phyloP scores from a whole-genome alignment of 2,797 vertebrate genomes.

The Pagetopsis macropterus region DNA sequence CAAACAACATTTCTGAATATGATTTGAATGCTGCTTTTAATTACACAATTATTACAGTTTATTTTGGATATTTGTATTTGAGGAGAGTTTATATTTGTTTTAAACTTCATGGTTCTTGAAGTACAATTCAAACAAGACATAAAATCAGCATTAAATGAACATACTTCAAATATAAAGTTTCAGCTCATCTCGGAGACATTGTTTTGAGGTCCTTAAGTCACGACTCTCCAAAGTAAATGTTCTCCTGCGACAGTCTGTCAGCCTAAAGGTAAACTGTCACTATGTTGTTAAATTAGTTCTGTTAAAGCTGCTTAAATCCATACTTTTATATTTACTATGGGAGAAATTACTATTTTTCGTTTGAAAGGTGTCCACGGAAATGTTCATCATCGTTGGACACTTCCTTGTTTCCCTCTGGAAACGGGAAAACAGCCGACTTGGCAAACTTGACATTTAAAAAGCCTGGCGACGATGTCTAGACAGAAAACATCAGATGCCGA shows the following conservation, averaged over 20 bases:
- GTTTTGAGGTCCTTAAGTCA: background rate
- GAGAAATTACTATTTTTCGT: background rate
- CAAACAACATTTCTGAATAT: background rate
- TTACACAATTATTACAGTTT: background rate
- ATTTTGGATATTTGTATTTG: background rate
- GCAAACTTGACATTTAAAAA: background rate
- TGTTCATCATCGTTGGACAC: no score
- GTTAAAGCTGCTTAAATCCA: background rate
- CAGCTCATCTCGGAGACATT: no score
- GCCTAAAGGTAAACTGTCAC: background rate
- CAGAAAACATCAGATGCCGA: background rate
- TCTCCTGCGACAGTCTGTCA: background rate
- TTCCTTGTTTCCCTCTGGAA: no score
- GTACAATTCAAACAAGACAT: background rate
- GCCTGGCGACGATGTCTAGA: background rate
- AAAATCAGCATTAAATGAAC: background rate
- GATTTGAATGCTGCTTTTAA: background rate
- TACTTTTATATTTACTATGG: background rate
- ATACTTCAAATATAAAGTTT: background rate
- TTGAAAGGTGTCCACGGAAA: background rate
- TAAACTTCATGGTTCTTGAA: background rate
- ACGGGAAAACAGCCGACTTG: background rate
- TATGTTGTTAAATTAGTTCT: background rate
- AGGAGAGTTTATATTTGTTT: background rate
- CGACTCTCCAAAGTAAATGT: background rate